phyloP scores from a whole-genome alignment of 2,888 invertebrate species.

The Sphaerophoria rueppellii region DNA sequence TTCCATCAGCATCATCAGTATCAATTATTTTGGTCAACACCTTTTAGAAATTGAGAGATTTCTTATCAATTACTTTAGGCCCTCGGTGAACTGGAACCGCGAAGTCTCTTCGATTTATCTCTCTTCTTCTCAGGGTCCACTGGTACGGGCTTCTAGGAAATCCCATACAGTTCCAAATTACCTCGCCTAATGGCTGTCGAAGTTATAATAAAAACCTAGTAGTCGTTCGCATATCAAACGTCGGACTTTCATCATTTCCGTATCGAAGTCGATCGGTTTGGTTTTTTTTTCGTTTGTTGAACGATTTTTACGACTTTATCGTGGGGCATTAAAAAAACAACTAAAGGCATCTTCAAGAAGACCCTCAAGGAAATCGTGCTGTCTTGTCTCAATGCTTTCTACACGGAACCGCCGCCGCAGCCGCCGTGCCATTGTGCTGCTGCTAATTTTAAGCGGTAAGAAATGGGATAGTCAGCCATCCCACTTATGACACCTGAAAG shows the following conservation, averaged over 20 bases:
- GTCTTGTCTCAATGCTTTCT: conserved; percentile 1
- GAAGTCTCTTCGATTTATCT: conserved; percentile 13
- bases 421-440: conserved; percentile 20
- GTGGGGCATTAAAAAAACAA: conserved; percentile 11
- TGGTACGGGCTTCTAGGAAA: conserved; percentile 51
- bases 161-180: conserved; percentile 60
- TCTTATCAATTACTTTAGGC: conserved; percentile 35
- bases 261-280: conserved; percentile 63
- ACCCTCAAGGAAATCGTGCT: conserved; percentile 3
- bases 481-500: conserved; percentile 60
- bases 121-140: conserved; percentile 8
- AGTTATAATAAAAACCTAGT: not conserved
- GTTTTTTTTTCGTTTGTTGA: not conserved
- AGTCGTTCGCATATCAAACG: not conserved
- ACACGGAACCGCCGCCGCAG: conserved; percentile 9
- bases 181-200: conserved; percentile 52
- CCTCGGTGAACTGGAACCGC: conserved; percentile 46
- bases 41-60: conserved; percentile 44
- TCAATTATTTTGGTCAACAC: conserved; percentile 48
- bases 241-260: conserved; percentile 62
- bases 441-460: conserved; percentile 15
- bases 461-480: not conserved
- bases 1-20: conserved; percentile 9
- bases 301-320: conserved; percentile 55
- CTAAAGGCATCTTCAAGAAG: not conserved